Conservation (phyloP, 2,113 vertebrate species). For the Cebidichthys violaceus region DNA sequence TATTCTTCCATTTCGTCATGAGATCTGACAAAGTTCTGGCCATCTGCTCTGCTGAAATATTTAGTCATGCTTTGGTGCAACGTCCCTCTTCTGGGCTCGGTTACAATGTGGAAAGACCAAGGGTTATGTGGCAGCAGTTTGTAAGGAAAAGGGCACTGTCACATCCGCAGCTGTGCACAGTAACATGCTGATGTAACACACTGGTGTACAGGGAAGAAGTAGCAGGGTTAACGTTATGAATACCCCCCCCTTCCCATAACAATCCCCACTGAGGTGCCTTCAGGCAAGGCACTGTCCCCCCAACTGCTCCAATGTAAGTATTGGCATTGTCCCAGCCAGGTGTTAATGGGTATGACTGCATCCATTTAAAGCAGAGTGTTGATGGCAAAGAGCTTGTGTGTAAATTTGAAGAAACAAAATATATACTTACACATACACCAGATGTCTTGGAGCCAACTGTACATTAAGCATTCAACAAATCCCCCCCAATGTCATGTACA, state of each 20-base stretch:
- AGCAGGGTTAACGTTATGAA: slow-evolving; percentile 26
- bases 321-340: slow-evolving; percentile 2
- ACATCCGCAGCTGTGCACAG: slow-evolving; percentile 39
- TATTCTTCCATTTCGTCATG: slow-evolving; percentile 37
- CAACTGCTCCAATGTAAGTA: slow-evolving; percentile 11
- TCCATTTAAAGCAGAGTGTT: slow-evolving; percentile 3
- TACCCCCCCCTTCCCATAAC: not conserved
- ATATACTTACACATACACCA: slow-evolving; percentile 7
- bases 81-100: slow-evolving; percentile 54
- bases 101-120: slow-evolving; percentile 51
- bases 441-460: slow-evolving; percentile 21
- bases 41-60: slow-evolving; percentile 75
- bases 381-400: slow-evolving; percentile 8
- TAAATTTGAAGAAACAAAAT: not conserved
- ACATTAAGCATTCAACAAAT: slow-evolving; percentile 47
- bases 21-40: slow-evolving; percentile 55
- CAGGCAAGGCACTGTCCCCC: slow-evolving; percentile 7
- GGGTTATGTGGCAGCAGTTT: slow-evolving; percentile 39
- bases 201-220: not conserved
- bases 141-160: slow-evolving; percentile 37
- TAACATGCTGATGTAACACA: slow-evolving; percentile 26
- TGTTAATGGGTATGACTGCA: slow-evolving; percentile 5
- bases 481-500: slow-evolving; percentile 30
- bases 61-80: slow-evolving; percentile 63
- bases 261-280: slow-evolving; percentile 18